A percentile compares a stretch with the other conserved stretches of the same genome.
These are phyloP conservation scores for Antigone vipio DNA, from an alignment of 2,113 vertebrate species.

Conservation along the genomic window DNA sequence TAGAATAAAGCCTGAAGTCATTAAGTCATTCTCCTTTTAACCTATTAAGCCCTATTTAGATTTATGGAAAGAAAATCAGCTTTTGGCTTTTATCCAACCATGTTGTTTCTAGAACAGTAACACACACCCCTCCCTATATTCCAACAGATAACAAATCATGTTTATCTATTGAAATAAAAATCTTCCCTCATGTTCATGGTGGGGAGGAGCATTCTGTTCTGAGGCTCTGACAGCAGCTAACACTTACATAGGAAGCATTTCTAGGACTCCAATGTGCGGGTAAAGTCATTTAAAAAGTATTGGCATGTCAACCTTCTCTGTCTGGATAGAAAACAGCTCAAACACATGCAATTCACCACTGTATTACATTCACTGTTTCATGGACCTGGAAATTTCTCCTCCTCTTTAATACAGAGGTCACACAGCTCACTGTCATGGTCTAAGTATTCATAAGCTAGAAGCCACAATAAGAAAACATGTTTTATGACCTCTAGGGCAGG, in stretches of 20 bases:
- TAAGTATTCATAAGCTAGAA: background rate
- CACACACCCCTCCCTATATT: background rate
- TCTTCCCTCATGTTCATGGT: background rate
- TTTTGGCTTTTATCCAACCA: background rate
- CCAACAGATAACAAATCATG: background rate
- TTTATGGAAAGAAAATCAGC: background rate
- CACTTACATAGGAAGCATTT: conserved; percentile 1
- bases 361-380: background rate
- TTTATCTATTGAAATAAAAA: background rate
- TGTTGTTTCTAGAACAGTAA: background rate
- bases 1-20: background rate
- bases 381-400: background rate
- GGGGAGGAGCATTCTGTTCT: background rate
- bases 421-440: background rate
- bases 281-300: conserved; percentile 10
- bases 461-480: background rate
- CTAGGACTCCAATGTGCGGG: background rate
- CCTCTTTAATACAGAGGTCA: background rate
- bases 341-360: background rate
- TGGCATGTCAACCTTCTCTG: background rate
- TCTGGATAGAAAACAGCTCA: background rate
- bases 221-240: background rate
- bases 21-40: background rate
- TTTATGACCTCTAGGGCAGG: background rate
- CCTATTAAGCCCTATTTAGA: background rate